A percentile compares a stretch with the other conserved stretches of the same genome.
Conservation (phyloP, 2,113 vertebrate genomes). For the Sprattus sprattus region DNA sequence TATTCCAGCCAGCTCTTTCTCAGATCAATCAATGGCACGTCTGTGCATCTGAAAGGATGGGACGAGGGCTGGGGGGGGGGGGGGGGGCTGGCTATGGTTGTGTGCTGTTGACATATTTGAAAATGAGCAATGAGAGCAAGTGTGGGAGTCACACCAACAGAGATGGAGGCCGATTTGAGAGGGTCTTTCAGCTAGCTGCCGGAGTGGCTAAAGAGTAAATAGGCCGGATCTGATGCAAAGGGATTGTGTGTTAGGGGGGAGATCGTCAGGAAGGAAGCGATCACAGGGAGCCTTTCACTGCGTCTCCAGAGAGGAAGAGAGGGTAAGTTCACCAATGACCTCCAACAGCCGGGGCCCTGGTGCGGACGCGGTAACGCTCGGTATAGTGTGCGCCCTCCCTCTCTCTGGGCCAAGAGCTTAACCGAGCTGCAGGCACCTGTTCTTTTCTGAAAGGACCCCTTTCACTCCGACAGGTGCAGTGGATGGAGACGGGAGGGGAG, state of each 20-base stretch:
- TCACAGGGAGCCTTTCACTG: slow-evolving; percentile 35
- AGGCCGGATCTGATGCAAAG: slow-evolving; percentile 48
- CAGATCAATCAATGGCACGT: slow-evolving; percentile 51
- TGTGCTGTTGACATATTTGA: slow-evolving; percentile 55
- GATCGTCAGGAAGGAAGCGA: slow-evolving; percentile 59
- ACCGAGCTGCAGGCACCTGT: slow-evolving; percentile 72
- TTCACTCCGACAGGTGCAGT: slow-evolving; percentile 76
- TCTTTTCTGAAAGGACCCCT: slow-evolving; percentile 65
- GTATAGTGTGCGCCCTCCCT: not conserved
- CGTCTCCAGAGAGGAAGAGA: slow-evolving; percentile 19
- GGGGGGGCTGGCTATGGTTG: slow-evolving; percentile 29
- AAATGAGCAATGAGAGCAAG: slow-evolving; percentile 51
- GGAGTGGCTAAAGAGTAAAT: slow-evolving; percentile 52
- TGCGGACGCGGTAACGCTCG: slow-evolving; percentile 46
- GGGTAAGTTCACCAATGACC: slow-evolving; percentile 47
- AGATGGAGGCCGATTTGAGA: slow-evolving; percentile 44
- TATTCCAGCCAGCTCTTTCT: slow-evolving; percentile 37
- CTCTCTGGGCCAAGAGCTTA: slow-evolving; percentile 55
- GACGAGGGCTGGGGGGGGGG: slow-evolving; percentile 42
- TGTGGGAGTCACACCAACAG: slow-evolving; percentile 34
- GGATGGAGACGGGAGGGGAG: slow-evolving; percentile 16
- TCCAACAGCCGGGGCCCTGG: slow-evolving; percentile 51
- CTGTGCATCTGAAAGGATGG: not conserved
- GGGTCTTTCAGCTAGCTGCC: slow-evolving; percentile 51
- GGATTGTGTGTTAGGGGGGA: slow-evolving; percentile 18